phyloP scores from a whole-genome alignment of 2,888 invertebrate genomes.

The Drosophila paranaensis region DNA sequence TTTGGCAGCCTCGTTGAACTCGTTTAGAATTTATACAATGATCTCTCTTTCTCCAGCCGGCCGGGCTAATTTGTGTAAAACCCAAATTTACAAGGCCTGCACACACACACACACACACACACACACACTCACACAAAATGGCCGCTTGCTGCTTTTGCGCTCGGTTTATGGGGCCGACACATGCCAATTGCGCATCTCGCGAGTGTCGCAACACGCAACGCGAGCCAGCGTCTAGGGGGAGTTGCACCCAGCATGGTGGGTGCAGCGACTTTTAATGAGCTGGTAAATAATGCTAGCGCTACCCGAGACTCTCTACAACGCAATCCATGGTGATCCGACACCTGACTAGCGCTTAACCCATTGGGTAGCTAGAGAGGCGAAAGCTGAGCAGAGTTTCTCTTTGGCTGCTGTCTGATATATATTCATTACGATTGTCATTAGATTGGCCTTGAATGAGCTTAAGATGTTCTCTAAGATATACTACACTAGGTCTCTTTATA shows the following conservation, averaged over 20 bases:
- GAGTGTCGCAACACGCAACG: slow-evolving; percentile 54
- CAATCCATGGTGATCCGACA: slow-evolving; percentile 73
- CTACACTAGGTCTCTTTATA: too few relatives aligned
- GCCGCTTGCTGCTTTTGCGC: slow-evolving; percentile 47
- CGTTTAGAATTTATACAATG: slow-evolving; percentile 68
- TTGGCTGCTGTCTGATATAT: too few relatives aligned
- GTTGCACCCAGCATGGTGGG: slow-evolving; percentile 51
- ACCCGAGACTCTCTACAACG: slow-evolving; percentile 30
- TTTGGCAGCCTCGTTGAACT: slow-evolving; percentile 59
- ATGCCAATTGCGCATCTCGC: slow-evolving; percentile 56
- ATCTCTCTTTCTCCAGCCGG: slow-evolving; percentile 27
- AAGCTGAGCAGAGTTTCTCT: too few relatives aligned
- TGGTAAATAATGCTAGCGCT: slow-evolving; percentile 56
- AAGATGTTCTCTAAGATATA: too few relatives aligned
- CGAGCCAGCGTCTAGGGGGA: background rate
- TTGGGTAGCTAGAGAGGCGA: background rate
- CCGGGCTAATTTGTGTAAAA: slow-evolving; percentile 68
- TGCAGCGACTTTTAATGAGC: slow-evolving; percentile 75
- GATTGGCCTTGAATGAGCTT: too few relatives aligned
- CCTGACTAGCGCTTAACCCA: slow-evolving; percentile 72
- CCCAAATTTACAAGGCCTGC: slow-evolving; percentile 56
- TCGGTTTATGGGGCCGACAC: slow-evolving; percentile 60
- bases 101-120: slow-evolving; percentile 50
- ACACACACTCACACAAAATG: slow-evolving; percentile 64
- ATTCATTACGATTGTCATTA: too few relatives aligned